Evolutionary conservation across 2,888 invertebrate genomes (phyloP).

Genomic region (Helobdella robusta): DNA sequence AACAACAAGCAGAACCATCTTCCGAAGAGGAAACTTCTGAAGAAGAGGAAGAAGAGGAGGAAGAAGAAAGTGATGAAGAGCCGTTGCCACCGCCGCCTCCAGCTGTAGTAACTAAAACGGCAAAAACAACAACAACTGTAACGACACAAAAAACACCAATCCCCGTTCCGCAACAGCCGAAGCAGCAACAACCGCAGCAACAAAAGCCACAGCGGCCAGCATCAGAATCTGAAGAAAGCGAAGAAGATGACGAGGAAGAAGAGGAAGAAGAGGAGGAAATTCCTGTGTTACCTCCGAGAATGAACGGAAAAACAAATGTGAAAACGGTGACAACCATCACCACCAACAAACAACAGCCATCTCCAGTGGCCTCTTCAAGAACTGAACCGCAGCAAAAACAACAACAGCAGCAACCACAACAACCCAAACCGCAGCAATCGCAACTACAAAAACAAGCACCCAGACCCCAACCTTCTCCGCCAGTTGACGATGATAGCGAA

Average conservation of each 20-base stretch:
- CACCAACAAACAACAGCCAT: background rate
- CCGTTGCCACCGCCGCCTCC: background rate
- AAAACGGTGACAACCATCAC: background rate
- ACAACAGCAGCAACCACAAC: background rate
- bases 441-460: too few species aligned
- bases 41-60: slow-evolving; percentile 15
- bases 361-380: too few species aligned
- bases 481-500: too few species aligned
- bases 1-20: background rate
- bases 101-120: background rate
- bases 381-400: background rate
- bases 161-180: background rate
- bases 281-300: background rate
- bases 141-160: background rate
- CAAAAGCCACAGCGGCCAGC: background rate
- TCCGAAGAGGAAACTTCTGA: slow-evolving; percentile 3
- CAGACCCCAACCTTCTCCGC: too few species aligned
- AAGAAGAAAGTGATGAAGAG: slow-evolving; percentile 19
- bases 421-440: too few species aligned
- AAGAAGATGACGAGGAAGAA: slow-evolving; percentile 8
- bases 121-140: background rate
- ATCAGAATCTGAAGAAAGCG: slow-evolving; percentile 16
- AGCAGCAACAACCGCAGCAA: slow-evolving; percentile 3
- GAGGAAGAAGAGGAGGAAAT: slow-evolving; percentile 21
- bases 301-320: background rate